These are phyloP conservation scores for Phocoena phocoena DNA, from an alignment of 2,113 vertebrate genomes.

Conservation along the genomic window DNA sequence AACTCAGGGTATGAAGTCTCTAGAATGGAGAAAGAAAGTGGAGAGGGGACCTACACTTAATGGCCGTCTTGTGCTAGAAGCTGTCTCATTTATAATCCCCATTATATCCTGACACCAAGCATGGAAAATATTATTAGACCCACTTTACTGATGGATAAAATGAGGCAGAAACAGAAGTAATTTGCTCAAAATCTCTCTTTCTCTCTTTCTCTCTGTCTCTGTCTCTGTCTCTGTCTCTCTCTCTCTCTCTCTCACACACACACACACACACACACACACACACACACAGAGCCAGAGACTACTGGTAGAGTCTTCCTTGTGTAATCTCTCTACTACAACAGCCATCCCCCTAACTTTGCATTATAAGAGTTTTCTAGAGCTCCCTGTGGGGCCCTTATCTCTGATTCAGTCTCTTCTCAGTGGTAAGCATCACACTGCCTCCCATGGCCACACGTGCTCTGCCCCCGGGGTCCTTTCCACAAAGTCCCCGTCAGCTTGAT, in stretches of 20 bases:
- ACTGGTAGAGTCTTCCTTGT: neutral
- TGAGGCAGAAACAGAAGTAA: conserved; percentile 14
- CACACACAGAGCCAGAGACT: neutral
- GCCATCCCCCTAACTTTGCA: neutral
- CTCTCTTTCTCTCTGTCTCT: neutral
- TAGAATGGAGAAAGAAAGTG: too few relatives aligned
- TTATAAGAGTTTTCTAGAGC: neutral
- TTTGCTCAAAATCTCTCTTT: neutral
- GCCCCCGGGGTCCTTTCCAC: neutral
- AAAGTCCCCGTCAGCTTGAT: neutral
- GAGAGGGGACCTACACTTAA: rapidly evolving
- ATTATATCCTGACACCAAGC: neutral
- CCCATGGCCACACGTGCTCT: neutral
- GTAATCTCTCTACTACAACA: neutral
- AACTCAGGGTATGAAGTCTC: conserved; percentile 24
- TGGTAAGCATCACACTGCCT: neutral
- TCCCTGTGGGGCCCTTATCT: neutral
- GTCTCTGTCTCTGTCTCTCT: neutral
- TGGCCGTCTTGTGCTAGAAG: neutral
- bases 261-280: neutral
- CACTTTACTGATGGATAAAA: conserved; percentile 45
- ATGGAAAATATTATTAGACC: neutral
- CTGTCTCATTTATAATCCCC: neutral
- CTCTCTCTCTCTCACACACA: neutral
- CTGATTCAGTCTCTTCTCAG: neutral